A percentile compares a stretch with the other conserved stretches of the same genome.
phyloP scores from a whole-genome alignment of 2,797 vertebrate species.

The Pseudopleuronectes americanus region DNA sequence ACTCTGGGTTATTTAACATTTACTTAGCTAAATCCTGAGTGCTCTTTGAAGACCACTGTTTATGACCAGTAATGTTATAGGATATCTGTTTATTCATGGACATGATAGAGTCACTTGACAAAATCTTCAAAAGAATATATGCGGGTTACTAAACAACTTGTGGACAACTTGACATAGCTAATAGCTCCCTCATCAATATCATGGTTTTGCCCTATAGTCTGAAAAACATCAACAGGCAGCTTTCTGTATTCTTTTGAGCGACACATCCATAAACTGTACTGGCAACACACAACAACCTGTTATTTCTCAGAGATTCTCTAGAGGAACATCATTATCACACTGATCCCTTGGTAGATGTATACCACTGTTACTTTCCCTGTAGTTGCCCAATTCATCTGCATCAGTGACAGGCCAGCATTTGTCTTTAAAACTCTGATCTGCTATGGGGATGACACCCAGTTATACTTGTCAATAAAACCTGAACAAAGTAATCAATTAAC shows the following conservation, averaged over 20 bases:
- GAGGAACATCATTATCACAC: too few relatives aligned
- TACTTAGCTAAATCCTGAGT: constrained; percentile 4
- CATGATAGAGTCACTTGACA: background rate
- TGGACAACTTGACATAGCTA: background rate
- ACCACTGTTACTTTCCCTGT: too few relatives aligned
- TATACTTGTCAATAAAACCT: too few relatives aligned
- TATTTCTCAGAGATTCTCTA: too few relatives aligned
- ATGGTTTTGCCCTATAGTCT: background rate
- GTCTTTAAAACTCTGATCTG: too few relatives aligned
- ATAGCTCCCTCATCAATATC: background rate
- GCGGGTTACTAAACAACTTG: background rate
- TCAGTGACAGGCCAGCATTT: too few relatives aligned
- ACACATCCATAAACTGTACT: background rate
- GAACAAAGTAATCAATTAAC: too few relatives aligned
- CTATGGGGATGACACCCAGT: too few relatives aligned
- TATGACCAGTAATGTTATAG: constrained; percentile 1
- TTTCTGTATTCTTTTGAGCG: background rate
- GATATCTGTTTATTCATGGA: background rate
- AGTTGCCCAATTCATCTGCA: too few relatives aligned
- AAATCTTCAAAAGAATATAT: background rate
- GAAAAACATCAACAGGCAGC: constrained; percentile 1
- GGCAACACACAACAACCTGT: too few relatives aligned
- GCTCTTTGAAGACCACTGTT: background rate
- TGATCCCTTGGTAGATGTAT: too few relatives aligned
- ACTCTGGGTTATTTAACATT: background rate